Evolutionary conservation across 2,113 vertebrate genomes (phyloP).

Genomic region (Saimiri boliviensis): DNA sequence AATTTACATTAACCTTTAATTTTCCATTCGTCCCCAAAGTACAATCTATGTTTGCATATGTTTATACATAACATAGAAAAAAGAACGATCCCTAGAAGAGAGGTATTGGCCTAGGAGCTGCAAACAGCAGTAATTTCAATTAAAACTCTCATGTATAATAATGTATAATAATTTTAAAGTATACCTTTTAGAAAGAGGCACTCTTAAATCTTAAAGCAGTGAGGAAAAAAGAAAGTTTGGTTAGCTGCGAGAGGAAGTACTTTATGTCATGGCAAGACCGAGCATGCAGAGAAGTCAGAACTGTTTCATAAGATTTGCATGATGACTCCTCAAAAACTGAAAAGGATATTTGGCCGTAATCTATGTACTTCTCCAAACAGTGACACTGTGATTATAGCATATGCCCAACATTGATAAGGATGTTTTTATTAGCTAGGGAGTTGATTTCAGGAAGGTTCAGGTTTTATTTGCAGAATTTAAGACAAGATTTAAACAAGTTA

Average conservation of each 20-base stretch:
- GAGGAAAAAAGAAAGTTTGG: conserved; percentile 75
- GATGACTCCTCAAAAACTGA: conserved; percentile 67
- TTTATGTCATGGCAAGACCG: conserved; percentile 76
- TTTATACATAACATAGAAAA: conserved; percentile 52
- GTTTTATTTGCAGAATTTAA: conserved; percentile 63
- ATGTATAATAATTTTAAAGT: conserved; percentile 52
- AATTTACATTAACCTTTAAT: conserved; percentile 3
- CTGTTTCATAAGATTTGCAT: conserved; percentile 74
- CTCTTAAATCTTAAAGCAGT: conserved; percentile 75
- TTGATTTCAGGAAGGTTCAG: conserved; percentile 65
- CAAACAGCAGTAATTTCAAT: conserved; percentile 14
- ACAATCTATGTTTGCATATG: conserved; percentile 64
- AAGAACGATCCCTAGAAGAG: neutral
- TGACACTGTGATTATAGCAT: conserved; percentile 31
- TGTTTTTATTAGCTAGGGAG: conserved; percentile 52
- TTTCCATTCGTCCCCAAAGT: conserved; percentile 48
- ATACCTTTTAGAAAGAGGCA: conserved; percentile 74
- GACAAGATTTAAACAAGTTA: conserved; percentile 41
- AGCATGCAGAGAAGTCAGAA: conserved; percentile 75
- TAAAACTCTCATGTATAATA: conserved; percentile 6
- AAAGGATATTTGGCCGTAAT: conserved; percentile 57
- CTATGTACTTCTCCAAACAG: conserved; percentile 64
- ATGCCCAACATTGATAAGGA: conserved; percentile 21
- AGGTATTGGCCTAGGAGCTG: neutral
- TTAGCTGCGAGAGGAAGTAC: conserved; percentile 77